These are phyloP conservation scores for Andrena chrysosceles DNA, from an alignment of 2,888 invertebrate genomes.

Conservation along the genomic window DNA sequence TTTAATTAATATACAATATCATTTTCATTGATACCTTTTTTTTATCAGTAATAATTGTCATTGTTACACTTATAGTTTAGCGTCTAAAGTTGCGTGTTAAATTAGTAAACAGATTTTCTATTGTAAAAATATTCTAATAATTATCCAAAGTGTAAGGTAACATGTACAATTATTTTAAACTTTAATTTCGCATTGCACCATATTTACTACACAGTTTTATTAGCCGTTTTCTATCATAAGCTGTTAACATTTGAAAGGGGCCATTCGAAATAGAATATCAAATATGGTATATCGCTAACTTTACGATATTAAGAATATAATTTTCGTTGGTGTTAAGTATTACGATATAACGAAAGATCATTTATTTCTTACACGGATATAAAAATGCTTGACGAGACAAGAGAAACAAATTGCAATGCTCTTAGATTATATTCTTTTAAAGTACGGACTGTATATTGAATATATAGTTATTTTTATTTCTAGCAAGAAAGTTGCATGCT, in stretches of 20 bases:
- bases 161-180: constrained; percentile 12
- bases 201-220: constrained; percentile 45
- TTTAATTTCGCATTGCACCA: constrained; percentile 17
- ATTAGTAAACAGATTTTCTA: constrained; percentile 18
- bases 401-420: constrained; percentile 19
- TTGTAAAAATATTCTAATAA: constrained; percentile 25
- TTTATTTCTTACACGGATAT: constrained; percentile 21
- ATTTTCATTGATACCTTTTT: not conserved
- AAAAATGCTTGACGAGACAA: constrained; percentile 6
- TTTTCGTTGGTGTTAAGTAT: constrained; percentile 10
- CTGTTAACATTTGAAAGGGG: constrained; percentile 23
- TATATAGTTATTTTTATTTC: constrained; percentile 32
- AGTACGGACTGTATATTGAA: not conserved
- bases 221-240: constrained; percentile 11
- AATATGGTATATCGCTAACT: constrained; percentile 37
- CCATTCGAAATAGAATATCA: constrained; percentile 29
- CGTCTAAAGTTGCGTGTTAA: constrained; percentile 14
- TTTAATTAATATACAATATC: constrained; percentile 20
- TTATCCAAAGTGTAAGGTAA: not conserved
- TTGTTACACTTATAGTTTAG: constrained; percentile 5
- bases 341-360: not conserved
- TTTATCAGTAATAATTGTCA: not conserved
- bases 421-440: constrained; percentile 15
- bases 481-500: constrained; percentile 36
- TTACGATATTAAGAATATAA: constrained; percentile 10